phyloP scores from a whole-genome alignment of 2,797 vertebrate species.

The Monodelphis domestica region DNA sequence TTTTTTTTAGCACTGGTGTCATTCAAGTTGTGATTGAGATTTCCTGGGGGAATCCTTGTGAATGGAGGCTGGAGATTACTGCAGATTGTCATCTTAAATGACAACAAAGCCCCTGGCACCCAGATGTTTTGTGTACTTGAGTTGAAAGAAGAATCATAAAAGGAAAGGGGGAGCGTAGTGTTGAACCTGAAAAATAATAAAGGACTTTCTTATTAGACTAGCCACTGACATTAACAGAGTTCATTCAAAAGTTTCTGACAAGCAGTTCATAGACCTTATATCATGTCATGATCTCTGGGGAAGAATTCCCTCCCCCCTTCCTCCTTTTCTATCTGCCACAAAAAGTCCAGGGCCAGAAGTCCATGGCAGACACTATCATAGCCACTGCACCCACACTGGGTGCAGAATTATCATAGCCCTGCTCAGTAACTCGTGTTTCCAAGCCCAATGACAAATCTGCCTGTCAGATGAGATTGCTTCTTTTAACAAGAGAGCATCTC shows the following conservation, averaged over 20 bases:
- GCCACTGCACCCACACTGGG: too few relatives aligned
- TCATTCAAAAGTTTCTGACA: slow-evolving; percentile 10
- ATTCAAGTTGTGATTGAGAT: slow-evolving; percentile 42
- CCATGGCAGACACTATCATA: too few relatives aligned
- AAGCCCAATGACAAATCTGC: too few relatives aligned
- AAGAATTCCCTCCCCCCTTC: too few relatives aligned
- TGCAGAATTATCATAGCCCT: too few relatives aligned
- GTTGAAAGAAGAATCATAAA: slow-evolving; percentile 34
- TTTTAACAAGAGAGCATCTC: too few relatives aligned
- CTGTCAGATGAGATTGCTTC: too few relatives aligned
- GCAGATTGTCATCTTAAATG: slow-evolving; percentile 53
- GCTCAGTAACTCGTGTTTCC: too few relatives aligned
- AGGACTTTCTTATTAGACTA: slow-evolving; percentile 9
- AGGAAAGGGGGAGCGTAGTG: background rate
- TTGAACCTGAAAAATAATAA: slow-evolving; percentile 46
- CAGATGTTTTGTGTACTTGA: slow-evolving; percentile 46
- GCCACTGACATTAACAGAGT: background rate
- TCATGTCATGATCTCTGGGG: background rate
- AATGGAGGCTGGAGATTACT: slow-evolving; percentile 48
- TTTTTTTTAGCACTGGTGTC: slow-evolving; percentile 41
- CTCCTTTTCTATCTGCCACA: too few relatives aligned
- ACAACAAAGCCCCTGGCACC: slow-evolving; percentile 8
- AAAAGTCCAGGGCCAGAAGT: too few relatives aligned
- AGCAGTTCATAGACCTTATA: slow-evolving; percentile 3
- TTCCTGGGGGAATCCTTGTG: slow-evolving; percentile 12